Base-by-base conservation (phyloP, 1,140 invertebrate genomes). In the Drosophila simulans region DNA sequence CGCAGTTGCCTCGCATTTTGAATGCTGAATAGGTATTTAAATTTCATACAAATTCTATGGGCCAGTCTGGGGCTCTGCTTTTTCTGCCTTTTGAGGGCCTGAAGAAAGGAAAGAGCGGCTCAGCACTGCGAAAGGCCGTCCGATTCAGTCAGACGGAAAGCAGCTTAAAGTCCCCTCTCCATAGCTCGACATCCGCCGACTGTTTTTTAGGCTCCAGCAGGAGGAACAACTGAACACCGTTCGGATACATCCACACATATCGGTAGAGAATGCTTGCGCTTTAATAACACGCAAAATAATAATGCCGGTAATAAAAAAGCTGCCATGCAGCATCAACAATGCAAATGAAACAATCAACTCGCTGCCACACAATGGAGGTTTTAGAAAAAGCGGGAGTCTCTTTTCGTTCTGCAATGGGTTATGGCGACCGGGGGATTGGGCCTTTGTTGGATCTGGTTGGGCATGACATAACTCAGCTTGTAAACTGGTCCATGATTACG, bases 31-130 rank as follows among this genome's bases (percentile, higher is more conserved):
- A 79, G 84, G 84, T 89, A 89, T 89, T 89, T 89, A 89, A 89
- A 89, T 88, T 88, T 88, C 84, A 88, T 89, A 88, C 84, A 89
- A 89, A 89, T 89, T 89, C 84, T 89, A 89, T 89, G 80, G 82
- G 71, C 76, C 56, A 39, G 82, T 86, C 82, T 86, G 77, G 49
- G 66, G 51, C 5, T 31, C 42, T 71, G 58, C 51, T 22, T 17
- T 17, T 31, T 1, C 7, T 8, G 60, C 46, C 58, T 77, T 82
- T 69, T 82, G 62, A 70, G 64, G 82, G 64, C 82, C 63, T 56
- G 60, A 45, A 78, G 58, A 58, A 59, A 59, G 0, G 7, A 31
- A 31, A 31, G 31, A 56, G 46, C 75, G 57, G 78, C 82, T 86
- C 79, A 83, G 85, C 74, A 65, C 76, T 88, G 78, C 82, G 74